Evolutionary conservation across 2,113 vertebrate genomes (phyloP), one percentile per base, ranked within the genome.

Genomic region (Anser cygnoides): DNA sequence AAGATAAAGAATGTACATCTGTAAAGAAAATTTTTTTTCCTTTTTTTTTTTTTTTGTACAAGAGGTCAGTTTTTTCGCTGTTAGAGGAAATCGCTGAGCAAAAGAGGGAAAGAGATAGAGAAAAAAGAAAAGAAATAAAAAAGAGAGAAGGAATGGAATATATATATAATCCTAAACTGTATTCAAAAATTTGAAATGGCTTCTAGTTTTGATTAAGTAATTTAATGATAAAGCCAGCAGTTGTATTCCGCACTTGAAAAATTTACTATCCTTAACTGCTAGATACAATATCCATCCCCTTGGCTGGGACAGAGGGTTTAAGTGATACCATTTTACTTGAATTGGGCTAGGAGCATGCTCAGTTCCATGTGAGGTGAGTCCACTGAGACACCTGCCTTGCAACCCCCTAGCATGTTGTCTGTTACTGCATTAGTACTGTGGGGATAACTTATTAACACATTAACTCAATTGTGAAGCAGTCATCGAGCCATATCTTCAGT

Each of bases 101-200:
- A 84, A 84, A 37, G 2, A 2, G 0, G 1, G 4, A 0, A 6
- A 52, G 68, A n/a, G 2, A 29, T 1, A 44, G 13, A 43, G 28
- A 67, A 61, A 73, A 3, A 10, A 37, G 13, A 81, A 70, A 1
- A 12, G 1, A 22, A 66, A 49, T 17, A 66, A 35, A n/a, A 80
- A n/a, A 6, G n/a, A 21, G 5, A 65, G 16, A 82, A 76, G 1
- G 4, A 79, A 50, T 35, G 1, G 4, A 10, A 12, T 46, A 84
- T 85, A 65, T 46, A 18, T 49, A 0, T 43, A 39, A 33, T 50
- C 3, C 1, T 50, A 66, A 74, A 26, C 0, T 52, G 0, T 12
- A 66, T 33, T 74, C 10, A 70, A 13, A 43, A 83, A 73, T 29
- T 14, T 65, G 5, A 84, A 59, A 33, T 46, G 0, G 3, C 37